Percentiles rank a stretch among this genome's conserved stretches.
Conservation (phyloP, 2,888 invertebrate species). For the Leuctra nigra region DNA sequence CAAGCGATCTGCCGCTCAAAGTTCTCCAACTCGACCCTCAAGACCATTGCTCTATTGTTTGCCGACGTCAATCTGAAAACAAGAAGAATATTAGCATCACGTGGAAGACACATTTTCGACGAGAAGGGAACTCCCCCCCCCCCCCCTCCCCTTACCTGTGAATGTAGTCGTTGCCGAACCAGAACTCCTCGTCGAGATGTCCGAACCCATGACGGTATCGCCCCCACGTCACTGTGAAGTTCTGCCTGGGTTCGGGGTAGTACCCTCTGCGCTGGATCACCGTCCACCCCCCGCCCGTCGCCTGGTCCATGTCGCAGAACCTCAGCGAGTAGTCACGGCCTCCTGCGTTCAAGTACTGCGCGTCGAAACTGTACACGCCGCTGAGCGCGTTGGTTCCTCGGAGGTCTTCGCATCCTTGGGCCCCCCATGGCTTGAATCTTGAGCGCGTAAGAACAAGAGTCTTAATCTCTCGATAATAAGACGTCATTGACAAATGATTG, state of each 20-base stretch:
- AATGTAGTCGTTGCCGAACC: slow-evolving; percentile 56
- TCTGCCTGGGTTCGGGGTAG: slow-evolving; percentile 39
- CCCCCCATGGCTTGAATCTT: slow-evolving; percentile 9
- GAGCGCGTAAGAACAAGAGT: too few relatives aligned
- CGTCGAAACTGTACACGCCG: slow-evolving; percentile 41
- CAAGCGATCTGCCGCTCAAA: slow-evolving; percentile 43
- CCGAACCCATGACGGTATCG: slow-evolving; percentile 66
- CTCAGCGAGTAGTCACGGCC: slow-evolving; percentile 42
- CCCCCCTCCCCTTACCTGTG: slow-evolving; percentile 36
- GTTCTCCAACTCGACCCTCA: slow-evolving; percentile 48
- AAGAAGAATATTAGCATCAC: neutral
- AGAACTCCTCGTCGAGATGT: slow-evolving; percentile 62
- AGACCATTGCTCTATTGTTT: slow-evolving; percentile 38
- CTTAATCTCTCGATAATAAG: too few relatives aligned
- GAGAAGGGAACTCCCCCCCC: too few relatives aligned
- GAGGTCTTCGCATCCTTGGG: slow-evolving; percentile 40
- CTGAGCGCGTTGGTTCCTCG: slow-evolving; percentile 34
- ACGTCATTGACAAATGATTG: too few relatives aligned
- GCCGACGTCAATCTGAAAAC: slow-evolving; percentile 36
- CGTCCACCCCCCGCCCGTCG: slow-evolving; percentile 61
- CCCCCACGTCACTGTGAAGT: slow-evolving; percentile 58
- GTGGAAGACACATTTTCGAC: too few relatives aligned
- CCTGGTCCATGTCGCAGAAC: slow-evolving; percentile 52
- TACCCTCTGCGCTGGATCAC: slow-evolving; percentile 41
- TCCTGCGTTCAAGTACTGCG: slow-evolving; percentile 29